Base-by-base conservation (phyloP, 2,888 invertebrate genomes). In the Drosophila paramelanica region DNA sequence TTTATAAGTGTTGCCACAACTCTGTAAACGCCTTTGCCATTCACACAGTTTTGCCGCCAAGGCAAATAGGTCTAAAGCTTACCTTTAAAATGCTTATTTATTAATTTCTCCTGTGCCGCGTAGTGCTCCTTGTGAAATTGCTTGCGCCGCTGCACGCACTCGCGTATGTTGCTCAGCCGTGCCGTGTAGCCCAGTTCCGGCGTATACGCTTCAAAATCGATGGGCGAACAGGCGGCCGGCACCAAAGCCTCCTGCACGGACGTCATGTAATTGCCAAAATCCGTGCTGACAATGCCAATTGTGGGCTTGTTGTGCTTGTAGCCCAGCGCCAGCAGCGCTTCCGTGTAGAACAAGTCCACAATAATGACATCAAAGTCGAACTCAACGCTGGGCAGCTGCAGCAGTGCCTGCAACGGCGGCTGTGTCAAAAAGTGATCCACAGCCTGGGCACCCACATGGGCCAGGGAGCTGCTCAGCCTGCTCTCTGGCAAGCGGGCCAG, bases 161-260 rank as follows among this genome's bases (percentile, higher is more conserved):
- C 69, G 1, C 93, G 92, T 0, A 94, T 91, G 77, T 94, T 95
- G 20, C 93, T 89, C 6, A 94, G 64, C 73, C 95, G 90, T 53
- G 92, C 91, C 71, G 90, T 90, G 75, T 95, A 94, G 27, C 93
- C 93, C 78, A 93, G 91, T 87, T 59, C 50, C 0, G 58, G 8
- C 0, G 70, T 42, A 49, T 89, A 92, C 1, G 81, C 79, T 17
- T 92, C 83, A 57, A 92, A 92, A 53, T 92, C 86, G 41, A 93
- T 93, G 4, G 94, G 93, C 7, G 93, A 91, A 67, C 93, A 93
- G 1, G 94, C 93, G 23, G 91, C 90, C 3, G 93, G 93, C 38
- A 92, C 89, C 10, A 93, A 91, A 42, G 92, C 91, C 10, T 93
- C 94, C 67, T 93, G 91, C 7, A 92, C 88, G 7, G 90, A 88